Evolutionary conservation across 2,888 invertebrate species (phyloP).

Genomic region (Pammene aurita): DNA sequence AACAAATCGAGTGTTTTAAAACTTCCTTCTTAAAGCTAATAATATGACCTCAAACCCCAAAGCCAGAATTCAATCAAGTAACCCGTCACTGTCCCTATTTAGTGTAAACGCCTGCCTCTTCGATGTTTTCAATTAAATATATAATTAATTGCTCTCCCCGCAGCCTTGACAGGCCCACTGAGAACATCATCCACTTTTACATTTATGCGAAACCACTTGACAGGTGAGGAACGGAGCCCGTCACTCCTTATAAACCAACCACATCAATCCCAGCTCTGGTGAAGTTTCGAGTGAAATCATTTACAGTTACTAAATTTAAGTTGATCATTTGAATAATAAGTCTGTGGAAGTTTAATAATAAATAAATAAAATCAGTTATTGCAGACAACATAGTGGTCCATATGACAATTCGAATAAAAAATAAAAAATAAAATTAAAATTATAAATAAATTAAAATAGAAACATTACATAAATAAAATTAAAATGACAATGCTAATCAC

Average conservation of each 20-base stretch:
- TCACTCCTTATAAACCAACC: constrained; percentile 61
- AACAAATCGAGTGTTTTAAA: background rate
- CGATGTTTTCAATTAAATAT: constrained; percentile 75
- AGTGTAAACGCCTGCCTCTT: constrained; percentile 58
- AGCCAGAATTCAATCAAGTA: constrained; percentile 38
- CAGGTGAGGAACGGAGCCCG: constrained; percentile 69
- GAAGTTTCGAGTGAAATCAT: background rate
- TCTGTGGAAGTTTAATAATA: background rate
- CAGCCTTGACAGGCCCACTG: constrained; percentile 71
- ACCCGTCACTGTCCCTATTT: constrained; percentile 55
- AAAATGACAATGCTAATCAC: too few species aligned
- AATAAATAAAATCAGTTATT: too few species aligned
- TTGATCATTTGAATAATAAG: background rate
- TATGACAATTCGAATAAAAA: too few species aligned
- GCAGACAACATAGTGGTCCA: too few species aligned
- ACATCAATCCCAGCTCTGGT: constrained; percentile 50
- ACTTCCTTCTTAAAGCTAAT: background rate
- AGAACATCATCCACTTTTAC: constrained; percentile 77
- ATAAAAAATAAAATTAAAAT: too few species aligned
- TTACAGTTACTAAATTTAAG: constrained; percentile 4
- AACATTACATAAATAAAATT: too few species aligned
- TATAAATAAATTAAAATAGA: too few species aligned
- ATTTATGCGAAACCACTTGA: constrained; percentile 76
- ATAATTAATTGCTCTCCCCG: constrained; percentile 76
- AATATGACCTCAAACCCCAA: background rate